These are phyloP conservation scores for Bufo bufo DNA, from an alignment of 2,113 vertebrate species.

Conservation along the genomic window DNA sequence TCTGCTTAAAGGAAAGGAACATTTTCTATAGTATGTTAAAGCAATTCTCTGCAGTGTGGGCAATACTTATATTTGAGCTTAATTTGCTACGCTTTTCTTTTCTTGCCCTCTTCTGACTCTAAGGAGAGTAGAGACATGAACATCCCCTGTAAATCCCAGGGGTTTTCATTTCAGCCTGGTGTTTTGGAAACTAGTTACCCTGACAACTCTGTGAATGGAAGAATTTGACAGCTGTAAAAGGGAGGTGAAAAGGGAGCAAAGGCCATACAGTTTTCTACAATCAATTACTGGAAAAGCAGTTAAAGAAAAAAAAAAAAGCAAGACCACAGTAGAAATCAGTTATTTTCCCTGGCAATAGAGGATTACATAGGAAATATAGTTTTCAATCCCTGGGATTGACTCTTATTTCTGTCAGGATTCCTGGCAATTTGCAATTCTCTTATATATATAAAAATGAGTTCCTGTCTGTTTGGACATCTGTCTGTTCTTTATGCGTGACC, in stretches of 20 bases:
- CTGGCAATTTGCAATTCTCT: constrained; percentile 25
- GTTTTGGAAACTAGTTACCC: constrained; percentile 54
- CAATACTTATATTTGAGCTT: constrained; percentile 19
- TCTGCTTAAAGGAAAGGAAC: constrained; percentile 1
- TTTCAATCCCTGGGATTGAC: background rate
- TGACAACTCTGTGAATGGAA: constrained; percentile 53
- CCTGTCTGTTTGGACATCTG: no score
- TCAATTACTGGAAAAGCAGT: constrained; percentile 43
- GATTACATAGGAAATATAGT: constrained; percentile 26
- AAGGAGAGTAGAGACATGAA: constrained; percentile 30
- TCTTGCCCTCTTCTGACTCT: constrained; percentile 18
- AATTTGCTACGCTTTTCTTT: constrained; percentile 45
- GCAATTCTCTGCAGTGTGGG: constrained; percentile 17
- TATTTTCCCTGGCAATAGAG: constrained; percentile 25
- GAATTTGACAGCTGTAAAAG: constrained; percentile 48
- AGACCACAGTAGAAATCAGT: constrained; percentile 8
- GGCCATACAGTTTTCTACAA: constrained; percentile 44
- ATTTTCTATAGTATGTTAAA: constrained; percentile 9
- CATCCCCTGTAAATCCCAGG: constrained; percentile 47
- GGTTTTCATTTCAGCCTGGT: constrained; percentile 50
- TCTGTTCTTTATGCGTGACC: no score
- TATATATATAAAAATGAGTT: no score
- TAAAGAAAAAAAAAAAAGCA: constrained; percentile 21
- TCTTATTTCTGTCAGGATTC: background rate
- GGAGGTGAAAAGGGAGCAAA: constrained; percentile 47